Percentiles rank a stretch among this genome's conserved stretches.
phyloP scores from a whole-genome alignment of 2,113 vertebrate genomes.

The Ginglymostoma cirratum region DNA sequence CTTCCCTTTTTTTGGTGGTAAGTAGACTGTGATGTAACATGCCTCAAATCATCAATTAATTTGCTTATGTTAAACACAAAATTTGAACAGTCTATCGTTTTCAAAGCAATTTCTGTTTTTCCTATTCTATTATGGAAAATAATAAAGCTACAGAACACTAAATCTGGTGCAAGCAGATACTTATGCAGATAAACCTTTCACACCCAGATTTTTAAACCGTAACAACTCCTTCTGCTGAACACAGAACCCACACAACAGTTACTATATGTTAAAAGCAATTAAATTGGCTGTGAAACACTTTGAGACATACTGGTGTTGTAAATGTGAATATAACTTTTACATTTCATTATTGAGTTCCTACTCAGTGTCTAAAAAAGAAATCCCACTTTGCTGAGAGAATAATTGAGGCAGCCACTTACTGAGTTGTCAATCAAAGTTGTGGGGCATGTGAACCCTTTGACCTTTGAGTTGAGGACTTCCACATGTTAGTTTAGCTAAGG shows the following conservation, averaged over 20 bases:
- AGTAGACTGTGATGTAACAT: not conserved
- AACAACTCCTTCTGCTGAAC: not conserved
- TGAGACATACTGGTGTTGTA: not conserved
- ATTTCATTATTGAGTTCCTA: not conserved
- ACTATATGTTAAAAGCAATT: not conserved
- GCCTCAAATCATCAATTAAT: not conserved
- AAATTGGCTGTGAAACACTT: not conserved
- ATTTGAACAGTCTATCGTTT: not conserved
- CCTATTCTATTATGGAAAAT: not conserved
- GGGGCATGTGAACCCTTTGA: not conserved
- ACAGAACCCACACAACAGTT: not conserved
- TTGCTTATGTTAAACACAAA: not conserved
- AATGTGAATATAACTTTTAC: not conserved
- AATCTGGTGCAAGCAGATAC: not conserved
- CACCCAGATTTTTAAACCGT: too few relatives aligned
- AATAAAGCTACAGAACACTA: not conserved
- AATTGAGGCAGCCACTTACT: not conserved
- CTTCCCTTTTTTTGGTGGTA: not conserved
- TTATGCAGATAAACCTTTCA: too few relatives aligned
- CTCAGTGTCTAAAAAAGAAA: not conserved
- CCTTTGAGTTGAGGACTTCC: not conserved
- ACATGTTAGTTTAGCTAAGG: not conserved
- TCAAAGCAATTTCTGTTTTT: not conserved
- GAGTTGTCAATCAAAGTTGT: not conserved
- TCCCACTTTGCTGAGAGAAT: not conserved